Conservation (phyloP, 2,888 invertebrate genomes). For the Nebria brevicollis region DNA sequence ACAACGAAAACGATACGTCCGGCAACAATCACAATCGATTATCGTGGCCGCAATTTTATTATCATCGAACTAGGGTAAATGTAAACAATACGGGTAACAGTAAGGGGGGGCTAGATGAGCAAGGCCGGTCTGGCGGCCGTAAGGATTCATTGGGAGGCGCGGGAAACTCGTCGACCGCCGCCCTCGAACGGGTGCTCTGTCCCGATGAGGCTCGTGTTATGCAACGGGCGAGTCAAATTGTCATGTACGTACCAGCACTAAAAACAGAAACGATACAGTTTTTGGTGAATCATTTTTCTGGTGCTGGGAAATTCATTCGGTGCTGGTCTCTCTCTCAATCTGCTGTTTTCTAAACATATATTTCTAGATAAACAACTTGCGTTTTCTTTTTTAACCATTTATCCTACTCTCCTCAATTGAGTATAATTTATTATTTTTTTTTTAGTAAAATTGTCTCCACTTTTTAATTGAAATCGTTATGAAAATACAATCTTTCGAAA, state of each 20-base stretch:
- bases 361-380: no score
- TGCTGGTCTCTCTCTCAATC: neutral
- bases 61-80: slow-evolving; percentile 51
- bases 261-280: neutral
- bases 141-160: slow-evolving; percentile 56
- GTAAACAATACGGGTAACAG: slow-evolving; percentile 14
- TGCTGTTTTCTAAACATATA: no score
- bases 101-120: slow-evolving; percentile 52
- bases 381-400: no score
- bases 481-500: no score
- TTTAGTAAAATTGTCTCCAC: no score
- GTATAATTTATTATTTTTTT: no score
- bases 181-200: slow-evolving; percentile 70
- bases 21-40: slow-evolving; percentile 66
- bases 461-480: no score
- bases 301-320: slow-evolving; percentile 41
- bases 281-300: slow-evolving; percentile 32
- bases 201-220: slow-evolving; percentile 83
- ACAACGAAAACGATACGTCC: slow-evolving; percentile 65
- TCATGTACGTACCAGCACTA: slow-evolving; percentile 76
- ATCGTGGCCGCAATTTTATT: slow-evolving; percentile 69
- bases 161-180: slow-evolving; percentile 61
- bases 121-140: slow-evolving; percentile 59
- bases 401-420: no score
- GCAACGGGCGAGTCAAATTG: slow-evolving; percentile 87